phyloP scores from a whole-genome alignment of 1,140 invertebrate genomes.

The Nautilus pompilius region DNA sequence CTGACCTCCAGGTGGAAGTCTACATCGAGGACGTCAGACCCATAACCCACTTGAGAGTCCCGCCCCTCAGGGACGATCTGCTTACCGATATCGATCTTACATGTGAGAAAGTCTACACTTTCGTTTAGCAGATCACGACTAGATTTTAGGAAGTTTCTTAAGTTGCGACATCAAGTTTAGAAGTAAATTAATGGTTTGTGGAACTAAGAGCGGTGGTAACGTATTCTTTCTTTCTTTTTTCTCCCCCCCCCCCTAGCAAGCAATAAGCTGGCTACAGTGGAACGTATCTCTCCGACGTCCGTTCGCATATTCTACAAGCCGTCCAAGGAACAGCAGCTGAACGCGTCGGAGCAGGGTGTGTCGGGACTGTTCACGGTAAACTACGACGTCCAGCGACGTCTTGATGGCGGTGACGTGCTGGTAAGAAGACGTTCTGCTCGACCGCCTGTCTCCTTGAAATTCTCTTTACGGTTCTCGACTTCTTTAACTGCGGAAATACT shows the following conservation, averaged over 20 bases:
- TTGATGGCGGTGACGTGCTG: constrained; percentile 33
- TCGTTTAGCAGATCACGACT: too few relatives aligned
- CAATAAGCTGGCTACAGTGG: constrained; percentile 11
- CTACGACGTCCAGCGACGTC: constrained; percentile 36
- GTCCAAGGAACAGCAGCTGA: constrained; percentile 15
- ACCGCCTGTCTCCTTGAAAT: constrained; percentile 68
- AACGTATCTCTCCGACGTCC: constrained; percentile 17
- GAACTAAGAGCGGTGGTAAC: too few relatives aligned
- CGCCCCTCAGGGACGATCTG: too few relatives aligned
- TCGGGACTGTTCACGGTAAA: constrained; percentile 29
- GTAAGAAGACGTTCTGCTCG: constrained; percentile 58
- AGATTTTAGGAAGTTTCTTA: too few relatives aligned
- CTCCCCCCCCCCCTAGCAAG: too few relatives aligned
- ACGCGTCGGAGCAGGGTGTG: constrained; percentile 19
- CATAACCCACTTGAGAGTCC: background rate
- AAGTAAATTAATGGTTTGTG: too few relatives aligned
- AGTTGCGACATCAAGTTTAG: too few relatives aligned
- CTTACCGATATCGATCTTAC: too few relatives aligned
- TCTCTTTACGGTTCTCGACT: constrained; percentile 32
- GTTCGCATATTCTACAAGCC: constrained; percentile 32
- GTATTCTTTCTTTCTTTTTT: too few relatives aligned
- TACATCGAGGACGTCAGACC: constrained; percentile 3
- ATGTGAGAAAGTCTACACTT: too few relatives aligned
- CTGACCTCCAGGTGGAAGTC: constrained; percentile 4
- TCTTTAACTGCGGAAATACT: background rate